Evolutionary conservation across 2,888 invertebrate genomes (phyloP), one percentile per base, ranked within the genome.

Genomic region (Hofmannophila pseudospretella): DNA sequence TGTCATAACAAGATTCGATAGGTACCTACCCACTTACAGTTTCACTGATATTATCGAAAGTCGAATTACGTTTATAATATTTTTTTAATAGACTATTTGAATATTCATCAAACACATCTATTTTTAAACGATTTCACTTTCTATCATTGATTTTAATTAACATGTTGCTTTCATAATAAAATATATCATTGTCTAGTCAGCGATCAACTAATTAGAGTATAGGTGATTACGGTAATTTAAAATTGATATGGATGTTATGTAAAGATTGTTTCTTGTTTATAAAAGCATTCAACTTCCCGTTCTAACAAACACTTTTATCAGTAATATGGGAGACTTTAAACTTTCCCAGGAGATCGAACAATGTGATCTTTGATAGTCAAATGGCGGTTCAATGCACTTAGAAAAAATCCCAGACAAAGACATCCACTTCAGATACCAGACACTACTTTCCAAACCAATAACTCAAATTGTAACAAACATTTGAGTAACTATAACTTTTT

Each of bases 311-410:
- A 36, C 19, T 32, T 29, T 58, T 60, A 57, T 66, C 58, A 51
- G 34, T 8, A 19, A 36, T 43, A 47, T 50, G 45, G 50, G 46
- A 54, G 55, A 55, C 32, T 22, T 25, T 16, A 39, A 41, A 53
- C 62, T 65, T 67, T 68, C 70, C 59, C 70, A 71, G 58, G 64
- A 44, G 40, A 22, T 27, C 33, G 36, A 20, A 67, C 68, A 72
- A 67, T 51, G 58, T 45, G 28, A 36, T 47, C 65, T 61, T 71
- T 73, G 58, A 68, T 42, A 42, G 40, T 45, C 39, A 38, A 44
- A 50, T 46, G 45, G 38, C 38, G 43, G 50, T 38, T 47, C 43
- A 42, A 28, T 34, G 45, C 41, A 39, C 38, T 40, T 36, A 2
- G 33, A 23, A 29, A 58, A 56, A 54, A 47, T 7, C 13, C 39